Conservation (phyloP, 2,797 vertebrate genomes). For the Cetoscarus ocellatus region DNA sequence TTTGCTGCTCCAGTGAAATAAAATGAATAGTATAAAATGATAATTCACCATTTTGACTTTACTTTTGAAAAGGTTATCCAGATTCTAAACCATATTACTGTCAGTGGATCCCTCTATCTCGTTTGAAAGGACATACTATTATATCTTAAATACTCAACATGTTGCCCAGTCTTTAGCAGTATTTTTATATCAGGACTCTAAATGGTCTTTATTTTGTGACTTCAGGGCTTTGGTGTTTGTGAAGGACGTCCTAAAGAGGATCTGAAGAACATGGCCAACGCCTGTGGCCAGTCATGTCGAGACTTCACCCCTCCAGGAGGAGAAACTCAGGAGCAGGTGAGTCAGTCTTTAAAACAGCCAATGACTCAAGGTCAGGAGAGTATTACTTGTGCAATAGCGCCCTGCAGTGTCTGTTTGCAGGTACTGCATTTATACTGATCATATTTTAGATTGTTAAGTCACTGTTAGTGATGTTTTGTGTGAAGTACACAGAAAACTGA, state of each 20-base stretch:
- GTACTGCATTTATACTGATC: conserved; percentile 17
- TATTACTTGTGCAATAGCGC: conserved; percentile 44
- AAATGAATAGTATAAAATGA: too few relatives aligned
- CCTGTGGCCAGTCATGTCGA: conserved; percentile 88
- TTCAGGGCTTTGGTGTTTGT: conserved; percentile 91
- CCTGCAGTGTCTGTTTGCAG: conserved; percentile 21
- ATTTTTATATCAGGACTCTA: not conserved
- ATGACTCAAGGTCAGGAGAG: not conserved
- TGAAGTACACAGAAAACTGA: not conserved
- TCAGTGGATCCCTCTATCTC: too few relatives aligned
- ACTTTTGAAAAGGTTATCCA: too few relatives aligned
- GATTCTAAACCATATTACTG: too few relatives aligned
- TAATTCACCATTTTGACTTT: too few relatives aligned
- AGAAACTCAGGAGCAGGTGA: conserved; percentile 93
- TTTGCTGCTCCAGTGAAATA: too few relatives aligned
- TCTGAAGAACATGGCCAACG: conserved; percentile 93
- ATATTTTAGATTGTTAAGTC: not conserved
- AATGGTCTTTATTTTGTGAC: not conserved
- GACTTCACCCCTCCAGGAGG: conserved; percentile 92
- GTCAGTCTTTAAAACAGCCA: conserved; percentile 17
- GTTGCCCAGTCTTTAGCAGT: too few relatives aligned
- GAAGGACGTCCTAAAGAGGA: conserved; percentile 90
- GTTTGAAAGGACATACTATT: too few relatives aligned
- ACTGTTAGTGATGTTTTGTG: not conserved
- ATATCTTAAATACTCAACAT: too few relatives aligned